Base-by-base conservation (phyloP, 2,888 invertebrate genomes). In the Phengaris arion region DNA sequence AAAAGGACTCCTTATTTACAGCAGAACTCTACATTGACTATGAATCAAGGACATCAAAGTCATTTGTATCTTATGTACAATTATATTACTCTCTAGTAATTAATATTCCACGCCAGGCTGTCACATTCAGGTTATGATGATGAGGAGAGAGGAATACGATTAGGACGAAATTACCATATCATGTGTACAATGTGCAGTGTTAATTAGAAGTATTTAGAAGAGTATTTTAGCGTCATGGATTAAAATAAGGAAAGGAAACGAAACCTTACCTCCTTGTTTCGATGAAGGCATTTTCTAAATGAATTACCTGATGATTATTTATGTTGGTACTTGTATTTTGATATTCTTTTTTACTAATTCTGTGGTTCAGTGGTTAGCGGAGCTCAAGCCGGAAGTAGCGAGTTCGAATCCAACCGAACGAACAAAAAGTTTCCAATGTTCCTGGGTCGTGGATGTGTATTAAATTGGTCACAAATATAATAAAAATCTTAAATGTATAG, bases 101-200 rank as follows among this genome's bases (percentile, higher is more conserved):
- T 72, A 72, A 72, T 72, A 52, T 52, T 54, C 51, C 35, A 15
- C 15, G 52, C 54, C 72, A 52, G 52, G 51, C 46, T 69, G 48
- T 70, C 70, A 72, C 52, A 72, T 22, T 52, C 22, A 51, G 22
- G 51, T 35, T 72, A 72, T 51, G 70, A 70, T 72, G 72, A 72
- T 54, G 72, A 72, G 72, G 72, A 72, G 72, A 72, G 72, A 72
- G 72, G 52, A 22, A 72, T 72, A 52, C 54, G 15, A 72, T 72
- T 72, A 72, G 72, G 52, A 72, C 35, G 35, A 64, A 64, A 64
- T 64, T 64, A 64, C 64, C 64, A 64, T 64, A 64, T 64, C 64
- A 45, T 64, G 13, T 64, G 45, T 15, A 13, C 52, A 22, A 0
- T 22, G 22, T 22, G 22, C 22, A 52, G 52, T 52, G 52, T 64